Percentiles rank a stretch among this genome's conserved stretches.
Evolutionary conservation across 2,797 vertebrate genomes (phyloP).

Genomic region (Acridotheres tristis): DNA sequence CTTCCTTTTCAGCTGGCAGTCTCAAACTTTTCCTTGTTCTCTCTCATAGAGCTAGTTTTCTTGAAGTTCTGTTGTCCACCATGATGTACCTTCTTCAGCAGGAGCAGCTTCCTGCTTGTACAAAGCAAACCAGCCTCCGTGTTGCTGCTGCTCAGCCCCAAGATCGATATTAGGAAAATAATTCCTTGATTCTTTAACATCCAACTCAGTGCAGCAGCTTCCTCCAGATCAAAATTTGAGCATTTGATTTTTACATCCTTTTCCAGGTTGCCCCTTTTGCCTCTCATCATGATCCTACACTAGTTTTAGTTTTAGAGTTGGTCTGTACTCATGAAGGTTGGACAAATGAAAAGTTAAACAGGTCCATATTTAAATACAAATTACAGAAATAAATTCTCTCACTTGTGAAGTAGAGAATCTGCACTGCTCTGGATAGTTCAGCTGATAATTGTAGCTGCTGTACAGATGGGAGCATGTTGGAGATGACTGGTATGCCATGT

Average conservation of each 20-base stretch:
- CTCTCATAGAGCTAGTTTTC: neutral
- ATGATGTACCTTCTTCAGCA: neutral
- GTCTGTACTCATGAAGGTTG: neutral
- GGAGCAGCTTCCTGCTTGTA: neutral
- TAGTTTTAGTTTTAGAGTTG: neutral
- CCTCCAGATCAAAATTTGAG: neutral
- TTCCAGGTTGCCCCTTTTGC: neutral
- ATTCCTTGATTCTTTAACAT: neutral
- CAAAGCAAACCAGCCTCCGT: neutral
- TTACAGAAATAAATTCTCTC: neutral
- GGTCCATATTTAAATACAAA: neutral
- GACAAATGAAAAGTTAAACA: neutral
- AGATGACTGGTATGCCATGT: neutral
- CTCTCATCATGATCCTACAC: neutral
- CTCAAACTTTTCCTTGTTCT: neutral
- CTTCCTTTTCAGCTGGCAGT: neutral
- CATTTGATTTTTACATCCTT: neutral
- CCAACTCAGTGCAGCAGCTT: neutral
- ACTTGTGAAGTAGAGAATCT: neutral
- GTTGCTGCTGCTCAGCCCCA: neutral
- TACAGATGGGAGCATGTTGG: accelerated
- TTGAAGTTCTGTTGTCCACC: neutral
- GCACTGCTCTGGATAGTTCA: neutral
- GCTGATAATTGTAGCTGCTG: neutral
- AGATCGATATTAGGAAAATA: neutral